Evolutionary conservation across 2,113 vertebrate species (phyloP), one percentile per base, ranked within the genome.

Genomic region (Saguinus imperator): DNA sequence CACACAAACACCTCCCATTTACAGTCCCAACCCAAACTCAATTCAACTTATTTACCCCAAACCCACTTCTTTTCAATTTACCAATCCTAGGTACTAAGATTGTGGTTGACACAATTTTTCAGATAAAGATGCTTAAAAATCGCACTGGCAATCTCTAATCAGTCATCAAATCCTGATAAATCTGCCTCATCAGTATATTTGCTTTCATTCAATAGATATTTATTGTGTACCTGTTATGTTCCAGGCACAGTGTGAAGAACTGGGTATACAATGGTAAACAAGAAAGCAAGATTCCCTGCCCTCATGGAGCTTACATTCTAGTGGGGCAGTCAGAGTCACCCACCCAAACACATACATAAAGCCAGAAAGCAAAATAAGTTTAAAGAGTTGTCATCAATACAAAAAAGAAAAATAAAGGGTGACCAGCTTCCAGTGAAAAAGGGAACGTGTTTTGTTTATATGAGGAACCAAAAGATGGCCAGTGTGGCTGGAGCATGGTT

Each of bases 371-470:
- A 85, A 75, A 87, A 0, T 76, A 64, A 90, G 4, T 68, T 92
- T 21, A 45, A 76, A 85, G n/a, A 57, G 14, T 73, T 25, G 48
- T 43, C 16, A 68, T 3, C 0, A 1, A 29, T 37, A 29, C 43
- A 64, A 43, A 52, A 37, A 70, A 43, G 48, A 37, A 27, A 82
- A 81, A 55, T 8, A 55, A 68, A 50, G 16, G 16, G 11, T 83
- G n/a, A 20, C 8, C 40, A 45, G 6, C 32, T 77, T 75, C 45
- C 37, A 2, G 11, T 23, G 12, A 23, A 50, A 50, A 68, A 18
- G 45, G 29, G 0, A 2, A 0, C 1, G 29, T 6, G 0, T 61
- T 61, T 45, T 13, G 23, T n/a, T 40, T 40, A 5, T 20, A 45
- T 4, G 3, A 70, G 23, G n/a, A 82, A 81, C 5, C 23, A 3